These are phyloP conservation scores for Achatina immaculata DNA, from an alignment of 1,140 invertebrate species.

Conservation along the genomic window DNA sequence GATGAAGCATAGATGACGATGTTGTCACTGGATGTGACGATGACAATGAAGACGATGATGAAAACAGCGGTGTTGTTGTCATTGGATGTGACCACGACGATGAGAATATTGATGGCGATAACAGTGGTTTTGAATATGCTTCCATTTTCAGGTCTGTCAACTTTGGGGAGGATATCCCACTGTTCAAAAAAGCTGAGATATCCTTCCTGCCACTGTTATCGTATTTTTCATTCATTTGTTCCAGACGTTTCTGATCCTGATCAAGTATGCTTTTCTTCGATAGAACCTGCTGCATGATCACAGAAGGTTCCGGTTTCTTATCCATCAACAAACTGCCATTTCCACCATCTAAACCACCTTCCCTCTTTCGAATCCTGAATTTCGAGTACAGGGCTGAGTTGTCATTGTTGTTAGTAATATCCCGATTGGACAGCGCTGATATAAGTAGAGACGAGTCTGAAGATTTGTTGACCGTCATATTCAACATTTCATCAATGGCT, in stretches of 20 bases:
- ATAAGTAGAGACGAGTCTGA: slow-evolving; percentile 47
- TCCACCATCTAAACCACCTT: slow-evolving; percentile 37
- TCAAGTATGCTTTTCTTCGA: slow-evolving; percentile 91
- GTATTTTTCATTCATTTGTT: slow-evolving; percentile 88
- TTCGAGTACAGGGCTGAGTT: slow-evolving; percentile 55
- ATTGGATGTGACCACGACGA: slow-evolving; percentile 27
- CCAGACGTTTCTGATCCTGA: slow-evolving; percentile 92
- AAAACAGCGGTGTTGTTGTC: too few relatives aligned
- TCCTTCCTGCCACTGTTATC: slow-evolving; percentile 75
- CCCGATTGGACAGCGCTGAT: slow-evolving; percentile 38
- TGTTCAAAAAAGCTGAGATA: background rate
- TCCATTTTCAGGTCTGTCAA: background rate
- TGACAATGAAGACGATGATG: background rate
- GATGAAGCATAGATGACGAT: slow-evolving; percentile 35
- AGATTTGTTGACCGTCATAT: slow-evolving; percentile 46
- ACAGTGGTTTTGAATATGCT: background rate
- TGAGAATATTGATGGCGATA: background rate
- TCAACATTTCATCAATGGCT: slow-evolving; percentile 85
- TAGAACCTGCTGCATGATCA: slow-evolving; percentile 91
- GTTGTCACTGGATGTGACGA: slow-evolving; percentile 38
- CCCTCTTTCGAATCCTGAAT: slow-evolving; percentile 73
- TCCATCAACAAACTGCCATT: slow-evolving; percentile 50
- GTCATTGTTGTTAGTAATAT: slow-evolving; percentile 44
- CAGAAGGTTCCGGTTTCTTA: slow-evolving; percentile 80
- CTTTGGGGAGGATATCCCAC: background rate